Evolutionary conservation across 2,113 vertebrate species (phyloP).

Genomic region (Protobothrops flavoviridis): DNA sequence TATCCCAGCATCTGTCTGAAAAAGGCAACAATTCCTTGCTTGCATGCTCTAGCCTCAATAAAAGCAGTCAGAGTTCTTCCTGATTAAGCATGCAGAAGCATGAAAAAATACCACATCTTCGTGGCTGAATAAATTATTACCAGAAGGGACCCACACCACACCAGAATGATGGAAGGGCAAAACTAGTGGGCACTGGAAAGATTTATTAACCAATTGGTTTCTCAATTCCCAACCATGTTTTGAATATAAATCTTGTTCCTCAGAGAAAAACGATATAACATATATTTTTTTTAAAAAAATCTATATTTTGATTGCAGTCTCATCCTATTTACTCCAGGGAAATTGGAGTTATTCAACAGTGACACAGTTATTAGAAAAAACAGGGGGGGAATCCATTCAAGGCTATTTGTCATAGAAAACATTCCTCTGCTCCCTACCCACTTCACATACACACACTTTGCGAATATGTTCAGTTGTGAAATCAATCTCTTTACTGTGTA

Average conservation of each 20-base stretch:
- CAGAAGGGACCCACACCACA: not conserved
- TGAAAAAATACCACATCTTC: not conserved
- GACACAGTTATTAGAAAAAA: not conserved
- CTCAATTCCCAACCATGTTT: not conserved
- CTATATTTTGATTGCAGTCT: not conserved
- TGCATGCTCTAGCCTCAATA: not conserved
- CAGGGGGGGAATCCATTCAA: not conserved
- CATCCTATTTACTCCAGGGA: not conserved
- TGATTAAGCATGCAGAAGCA: not conserved
- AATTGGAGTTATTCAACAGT: not conserved
- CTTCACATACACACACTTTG: not conserved
- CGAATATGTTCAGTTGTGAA: not conserved
- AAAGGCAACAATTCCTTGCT: not conserved
- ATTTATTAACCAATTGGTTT: not conserved
- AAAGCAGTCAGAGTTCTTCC: not conserved
- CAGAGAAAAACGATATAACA: not conserved
- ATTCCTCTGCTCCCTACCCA: not conserved
- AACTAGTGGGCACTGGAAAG: not conserved
- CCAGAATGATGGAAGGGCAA: not conserved
- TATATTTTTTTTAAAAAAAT: not conserved
- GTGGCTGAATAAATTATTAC: not conserved
- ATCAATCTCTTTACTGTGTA: not conserved
- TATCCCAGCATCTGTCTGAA: not conserved
- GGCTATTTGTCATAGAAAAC: not conserved
- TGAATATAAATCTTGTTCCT: not conserved